Evolutionary conservation across 2,888 invertebrate genomes (phyloP), one percentile per base, ranked within the genome.

Genomic region (Chymomyza procnemis): DNA sequence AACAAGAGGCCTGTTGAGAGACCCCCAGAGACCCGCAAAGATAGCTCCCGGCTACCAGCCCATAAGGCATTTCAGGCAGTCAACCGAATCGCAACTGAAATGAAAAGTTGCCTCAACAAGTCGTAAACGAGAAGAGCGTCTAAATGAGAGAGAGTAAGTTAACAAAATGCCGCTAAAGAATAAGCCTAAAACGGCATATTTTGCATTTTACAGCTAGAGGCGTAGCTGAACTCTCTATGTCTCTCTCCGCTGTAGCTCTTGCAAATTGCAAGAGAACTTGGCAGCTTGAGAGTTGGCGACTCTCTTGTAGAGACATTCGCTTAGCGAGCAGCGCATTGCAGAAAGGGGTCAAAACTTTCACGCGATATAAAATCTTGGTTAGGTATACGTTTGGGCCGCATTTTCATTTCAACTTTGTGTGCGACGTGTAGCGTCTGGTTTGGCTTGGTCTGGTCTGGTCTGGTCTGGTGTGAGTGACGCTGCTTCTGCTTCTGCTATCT

Each of bases 301-400:
- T 41, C 34, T 18, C 26, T 30, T 12, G 55, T 1, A 41, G 34
- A 41, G 34, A 9, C 34, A 41, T 55, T 22, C 21, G 9, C n/a
- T 55, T 22, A 18, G 55, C 14, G 22, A 9, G 19, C 18, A 16
- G 22, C 56, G 63, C 72, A 64, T 64, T n/a, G 72, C 89, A 90
- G 90, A 91, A 91, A 91, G 91, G 90, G 91, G 91, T 91, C 91
- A 91, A 88, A 91, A 91, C 91, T 91, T 91, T 91, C 91, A 91
- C 91, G 91, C 88, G 89, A 91, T 91, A 91, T 91, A 91, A 91
- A 91, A 91, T 90, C 90, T 89, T 91, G 91, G 88, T 86, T 90
- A 91, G 81, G 80, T 77, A 89, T 88, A 87, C 78, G 87, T 87
- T 85, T 84, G 84, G 84, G 89, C 89, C 90, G 90, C 91, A 91